Evolutionary conservation across 2,797 vertebrate genomes (phyloP).

Genomic region (Notoglanidium macrostoma): DNA sequence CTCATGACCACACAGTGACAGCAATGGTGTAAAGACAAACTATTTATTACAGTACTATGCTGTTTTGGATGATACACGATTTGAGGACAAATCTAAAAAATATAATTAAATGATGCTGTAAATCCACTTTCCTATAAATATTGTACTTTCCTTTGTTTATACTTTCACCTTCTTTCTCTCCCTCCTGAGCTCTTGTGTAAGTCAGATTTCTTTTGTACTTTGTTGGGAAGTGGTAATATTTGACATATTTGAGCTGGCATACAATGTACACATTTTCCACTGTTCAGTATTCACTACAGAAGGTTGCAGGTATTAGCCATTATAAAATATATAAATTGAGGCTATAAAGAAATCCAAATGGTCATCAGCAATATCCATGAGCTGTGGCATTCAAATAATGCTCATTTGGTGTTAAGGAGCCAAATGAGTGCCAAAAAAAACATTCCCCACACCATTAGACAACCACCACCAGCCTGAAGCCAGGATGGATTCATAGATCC

Average conservation of each 20-base stretch:
- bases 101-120: neutral
- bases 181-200: neutral
- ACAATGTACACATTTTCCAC: neutral
- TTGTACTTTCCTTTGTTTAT: neutral
- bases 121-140: neutral
- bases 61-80: neutral
- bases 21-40: neutral
- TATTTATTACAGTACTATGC: neutral
- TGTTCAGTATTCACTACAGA: neutral
- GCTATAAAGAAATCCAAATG: neutral
- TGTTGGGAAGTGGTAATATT: neutral
- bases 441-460: neutral
- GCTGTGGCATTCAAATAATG: neutral
- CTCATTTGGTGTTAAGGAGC: neutral
- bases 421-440: neutral
- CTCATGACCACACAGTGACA: neutral
- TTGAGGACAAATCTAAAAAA: neutral
- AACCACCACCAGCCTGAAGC: neutral
- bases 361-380: neutral
- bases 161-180: neutral
- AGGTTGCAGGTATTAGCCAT: neutral
- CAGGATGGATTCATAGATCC: neutral
- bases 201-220: neutral
- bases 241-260: neutral
- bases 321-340: neutral